Percentiles rank a stretch among this genome's conserved stretches.
phyloP scores from a whole-genome alignment of 2,113 vertebrate species.

The Oenanthe oenanthe region DNA sequence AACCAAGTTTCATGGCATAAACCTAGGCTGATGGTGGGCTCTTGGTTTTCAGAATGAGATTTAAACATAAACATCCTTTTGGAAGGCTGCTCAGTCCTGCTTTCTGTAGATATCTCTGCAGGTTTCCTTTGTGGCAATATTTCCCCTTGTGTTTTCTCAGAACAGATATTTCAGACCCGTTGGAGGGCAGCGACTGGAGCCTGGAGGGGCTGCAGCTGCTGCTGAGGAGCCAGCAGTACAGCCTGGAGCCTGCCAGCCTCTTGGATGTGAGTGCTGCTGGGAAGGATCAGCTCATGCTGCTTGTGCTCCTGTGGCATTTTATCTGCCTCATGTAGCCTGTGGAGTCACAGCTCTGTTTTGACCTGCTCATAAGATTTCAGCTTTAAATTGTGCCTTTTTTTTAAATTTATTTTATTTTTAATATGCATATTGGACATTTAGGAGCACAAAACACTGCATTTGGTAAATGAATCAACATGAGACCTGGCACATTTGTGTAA shows the following conservation, averaged over 20 bases:
- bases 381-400: not conserved
- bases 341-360: not conserved
- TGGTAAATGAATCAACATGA: not conserved
- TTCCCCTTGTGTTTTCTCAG: constrained; percentile 66
- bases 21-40: not conserved
- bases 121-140: not conserved
- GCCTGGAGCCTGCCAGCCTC: constrained; percentile 75
- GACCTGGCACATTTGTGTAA: not conserved
- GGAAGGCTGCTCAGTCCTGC: not conserved
- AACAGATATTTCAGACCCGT: constrained; percentile 76
- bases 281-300: not conserved
- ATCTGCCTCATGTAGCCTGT: not conserved
- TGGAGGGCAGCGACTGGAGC: constrained; percentile 86
- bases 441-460: not conserved
- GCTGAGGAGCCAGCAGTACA: constrained; percentile 87
- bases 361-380: not conserved
- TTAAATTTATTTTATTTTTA: not conserved
- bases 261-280: constrained; percentile 79
- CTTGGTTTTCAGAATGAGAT: not conserved
- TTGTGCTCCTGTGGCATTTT: not conserved
- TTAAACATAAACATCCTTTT: not conserved
- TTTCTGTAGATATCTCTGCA: not conserved
- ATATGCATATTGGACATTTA: not conserved
- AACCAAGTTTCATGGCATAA: not conserved
- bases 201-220: constrained; percentile 89